Percentiles rank a stretch among this genome's conserved stretches.
phyloP scores from a whole-genome alignment of 2,113 vertebrate genomes.

The Aviceda subcristata region DNA sequence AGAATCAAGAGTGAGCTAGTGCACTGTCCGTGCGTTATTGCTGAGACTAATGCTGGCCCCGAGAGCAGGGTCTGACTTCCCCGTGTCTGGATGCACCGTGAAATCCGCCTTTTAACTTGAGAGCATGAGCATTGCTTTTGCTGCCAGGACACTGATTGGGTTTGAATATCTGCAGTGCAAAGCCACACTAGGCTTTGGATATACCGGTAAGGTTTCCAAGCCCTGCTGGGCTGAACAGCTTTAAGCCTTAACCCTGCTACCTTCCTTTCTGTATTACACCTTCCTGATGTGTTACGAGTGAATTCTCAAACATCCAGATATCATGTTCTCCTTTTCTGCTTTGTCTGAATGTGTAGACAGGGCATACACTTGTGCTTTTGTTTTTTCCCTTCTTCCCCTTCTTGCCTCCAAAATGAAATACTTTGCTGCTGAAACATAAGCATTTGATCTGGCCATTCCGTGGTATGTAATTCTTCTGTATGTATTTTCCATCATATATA shows the following conservation, averaged over 20 bases:
- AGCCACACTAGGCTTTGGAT: background rate
- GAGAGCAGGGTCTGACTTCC: background rate
- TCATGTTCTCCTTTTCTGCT: background rate
- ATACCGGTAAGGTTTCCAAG: background rate
- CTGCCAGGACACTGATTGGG: background rate
- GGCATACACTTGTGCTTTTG: background rate
- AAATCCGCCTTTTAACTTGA: background rate
- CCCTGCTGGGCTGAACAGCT: background rate
- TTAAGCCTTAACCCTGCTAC: background rate
- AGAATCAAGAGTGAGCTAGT: background rate
- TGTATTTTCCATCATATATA: background rate
- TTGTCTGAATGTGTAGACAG: rapidly evolving
- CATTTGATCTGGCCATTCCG: background rate
- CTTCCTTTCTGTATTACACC: background rate
- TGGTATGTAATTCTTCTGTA: background rate
- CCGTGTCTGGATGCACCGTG: rapidly evolving
- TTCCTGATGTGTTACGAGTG: rapidly evolving
- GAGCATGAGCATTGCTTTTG: rapidly evolving
- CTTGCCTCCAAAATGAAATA: background rate
- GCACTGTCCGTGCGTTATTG: rapidly evolving
- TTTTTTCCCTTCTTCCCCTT: background rate
- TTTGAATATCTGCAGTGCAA: background rate
- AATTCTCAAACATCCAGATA: background rate
- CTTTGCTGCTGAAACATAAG: background rate
- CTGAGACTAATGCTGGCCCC: rapidly evolving